Percentiles rank a stretch among this genome's conserved stretches.
Conservation (phyloP, 2,888 invertebrate species). For the Apotomis capreana region DNA sequence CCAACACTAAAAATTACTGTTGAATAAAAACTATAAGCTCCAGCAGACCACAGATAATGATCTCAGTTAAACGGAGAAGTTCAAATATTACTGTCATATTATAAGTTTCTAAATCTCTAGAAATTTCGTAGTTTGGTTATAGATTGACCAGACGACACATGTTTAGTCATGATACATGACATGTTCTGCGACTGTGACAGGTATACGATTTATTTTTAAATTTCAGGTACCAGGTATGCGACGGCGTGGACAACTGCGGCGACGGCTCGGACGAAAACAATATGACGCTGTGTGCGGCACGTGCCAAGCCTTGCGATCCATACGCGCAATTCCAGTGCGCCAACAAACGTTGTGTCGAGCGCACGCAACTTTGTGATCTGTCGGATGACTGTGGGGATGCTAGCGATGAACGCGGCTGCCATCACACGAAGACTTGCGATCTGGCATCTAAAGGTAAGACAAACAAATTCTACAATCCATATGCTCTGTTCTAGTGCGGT, state of each 20-base stretch:
- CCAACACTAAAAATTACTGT: no score
- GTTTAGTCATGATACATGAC: no score
- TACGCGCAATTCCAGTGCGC: conserved; percentile 93
- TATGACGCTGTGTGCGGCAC: conserved; percentile 93
- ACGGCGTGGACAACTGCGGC: conserved; percentile 96
- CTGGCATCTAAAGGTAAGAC: conserved; percentile 37
- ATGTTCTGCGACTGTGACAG: no score
- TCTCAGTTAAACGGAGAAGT: no score
- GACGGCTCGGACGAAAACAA: conserved; percentile 98
- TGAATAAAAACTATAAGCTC: no score
- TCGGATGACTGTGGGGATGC: conserved; percentile 95
- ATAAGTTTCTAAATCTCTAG: no score
- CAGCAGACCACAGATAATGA: no score
- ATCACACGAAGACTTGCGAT: conserved; percentile 85
- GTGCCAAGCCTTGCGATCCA: conserved; percentile 89
- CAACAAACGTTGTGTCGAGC: conserved; percentile 92
- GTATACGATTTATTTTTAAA: not conserved
- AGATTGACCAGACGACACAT: no score
- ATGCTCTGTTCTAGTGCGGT: no score
- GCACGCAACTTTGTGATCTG: conserved; percentile 92
- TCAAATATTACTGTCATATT: no score
- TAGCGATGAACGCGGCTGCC: conserved; percentile 96
- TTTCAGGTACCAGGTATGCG: conserved; percentile 91
- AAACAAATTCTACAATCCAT: no score
- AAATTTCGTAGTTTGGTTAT: no score